These are phyloP conservation scores for Apamea epomidion DNA, from an alignment of 2,888 invertebrate genomes.

Conservation along the genomic window DNA sequence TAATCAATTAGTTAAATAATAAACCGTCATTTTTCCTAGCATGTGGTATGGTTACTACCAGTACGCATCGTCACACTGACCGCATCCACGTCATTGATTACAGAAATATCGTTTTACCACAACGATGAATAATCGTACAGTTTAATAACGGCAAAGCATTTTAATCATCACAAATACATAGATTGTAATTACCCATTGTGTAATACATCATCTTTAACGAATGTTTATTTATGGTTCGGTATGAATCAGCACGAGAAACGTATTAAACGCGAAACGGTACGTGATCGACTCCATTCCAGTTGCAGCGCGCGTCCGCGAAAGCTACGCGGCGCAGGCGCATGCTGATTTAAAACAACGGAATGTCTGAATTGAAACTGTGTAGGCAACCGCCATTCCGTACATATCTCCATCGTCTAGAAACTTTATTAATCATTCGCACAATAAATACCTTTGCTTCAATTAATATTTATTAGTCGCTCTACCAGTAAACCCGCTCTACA, in stretches of 20 bases:
- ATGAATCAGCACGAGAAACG: slow-evolving; percentile 77
- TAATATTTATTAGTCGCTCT: slow-evolving; percentile 53
- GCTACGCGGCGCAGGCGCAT: slow-evolving; percentile 77
- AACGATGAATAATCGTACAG: slow-evolving; percentile 47
- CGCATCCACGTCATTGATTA: slow-evolving; percentile 49
- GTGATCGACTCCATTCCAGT: slow-evolving; percentile 78
- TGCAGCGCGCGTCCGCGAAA: slow-evolving; percentile 78
- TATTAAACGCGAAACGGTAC: slow-evolving; percentile 73
- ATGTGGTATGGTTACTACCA: slow-evolving; percentile 20
- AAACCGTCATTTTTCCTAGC: slow-evolving; percentile 24
- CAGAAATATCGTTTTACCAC: slow-evolving; percentile 48
- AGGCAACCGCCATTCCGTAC: slow-evolving; percentile 59
- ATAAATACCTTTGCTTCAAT: slow-evolving; percentile 58
- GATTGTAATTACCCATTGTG: slow-evolving; percentile 65
- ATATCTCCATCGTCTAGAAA: slow-evolving; percentile 51
- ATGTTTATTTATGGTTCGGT: slow-evolving; percentile 71
- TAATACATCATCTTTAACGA: slow-evolving; percentile 67
- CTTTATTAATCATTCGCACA: slow-evolving; percentile 58
- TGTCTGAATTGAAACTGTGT: slow-evolving; percentile 71
- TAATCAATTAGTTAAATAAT: slow-evolving; percentile 28
- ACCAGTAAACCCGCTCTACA: slow-evolving; percentile 45
- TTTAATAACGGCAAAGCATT: slow-evolving; percentile 53
- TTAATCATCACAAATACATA: slow-evolving; percentile 48
- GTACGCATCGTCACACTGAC: slow-evolving; percentile 37
- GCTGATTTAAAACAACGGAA: slow-evolving; percentile 80